phyloP scores from a whole-genome alignment of 64 coral and sea anemone genomes.

The Montipora efflorescens region DNA sequence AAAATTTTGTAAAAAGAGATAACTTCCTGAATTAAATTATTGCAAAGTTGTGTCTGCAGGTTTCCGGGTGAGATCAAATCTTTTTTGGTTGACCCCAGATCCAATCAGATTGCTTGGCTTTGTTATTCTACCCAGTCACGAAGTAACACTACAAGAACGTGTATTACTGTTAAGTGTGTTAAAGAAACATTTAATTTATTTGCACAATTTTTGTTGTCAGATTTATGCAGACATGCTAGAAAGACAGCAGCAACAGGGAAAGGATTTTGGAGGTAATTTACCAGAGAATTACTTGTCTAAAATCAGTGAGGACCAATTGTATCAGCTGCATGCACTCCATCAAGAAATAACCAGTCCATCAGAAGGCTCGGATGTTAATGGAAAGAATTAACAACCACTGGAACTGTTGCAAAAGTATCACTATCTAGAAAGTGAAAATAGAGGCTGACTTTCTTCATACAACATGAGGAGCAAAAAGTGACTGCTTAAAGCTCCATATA shows the following conservation, averaged over 20 bases:
- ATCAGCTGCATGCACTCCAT: conserved; percentile 55
- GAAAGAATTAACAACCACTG: neutral
- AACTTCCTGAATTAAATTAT: too few species aligned
- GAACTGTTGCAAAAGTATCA: neutral
- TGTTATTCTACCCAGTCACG: too few species aligned
- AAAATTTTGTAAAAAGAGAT: too few species aligned
- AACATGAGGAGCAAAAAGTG: too few species aligned
- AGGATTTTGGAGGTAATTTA: conserved; percentile 50
- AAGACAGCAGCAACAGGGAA: conserved; percentile 22
- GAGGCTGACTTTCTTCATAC: too few species aligned
- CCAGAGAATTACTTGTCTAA: conserved; percentile 23
- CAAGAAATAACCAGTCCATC: conserved; percentile 51
- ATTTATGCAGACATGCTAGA: conserved; percentile 74
- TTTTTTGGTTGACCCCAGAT: too few species aligned
- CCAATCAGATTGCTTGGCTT: too few species aligned
- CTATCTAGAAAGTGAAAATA: neutral
- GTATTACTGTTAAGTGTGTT: too few species aligned
- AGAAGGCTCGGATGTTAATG: neutral
- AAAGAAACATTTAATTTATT: neutral
- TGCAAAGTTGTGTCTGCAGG: too few species aligned
- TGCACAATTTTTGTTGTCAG: conserved; percentile 13
- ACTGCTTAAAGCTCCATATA: too few species aligned
- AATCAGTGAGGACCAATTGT: conserved; percentile 48
- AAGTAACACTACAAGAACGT: too few species aligned
- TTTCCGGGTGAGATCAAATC: too few species aligned